These are phyloP conservation scores for Leuciscus waleckii DNA, from an alignment of 2,797 vertebrate species.

Conservation along the genomic window DNA sequence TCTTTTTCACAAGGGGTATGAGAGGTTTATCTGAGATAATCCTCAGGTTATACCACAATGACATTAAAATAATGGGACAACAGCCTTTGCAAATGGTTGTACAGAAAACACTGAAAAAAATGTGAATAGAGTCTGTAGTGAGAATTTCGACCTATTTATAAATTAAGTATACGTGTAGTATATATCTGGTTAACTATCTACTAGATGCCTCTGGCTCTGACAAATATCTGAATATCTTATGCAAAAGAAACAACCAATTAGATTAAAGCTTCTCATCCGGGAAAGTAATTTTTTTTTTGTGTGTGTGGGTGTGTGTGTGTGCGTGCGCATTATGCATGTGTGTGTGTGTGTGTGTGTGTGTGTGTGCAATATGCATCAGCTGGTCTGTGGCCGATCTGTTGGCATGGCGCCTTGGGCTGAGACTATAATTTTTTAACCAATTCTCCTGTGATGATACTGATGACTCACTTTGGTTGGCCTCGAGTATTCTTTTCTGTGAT, in stretches of 20 bases:
- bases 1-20: neutral
- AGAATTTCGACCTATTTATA: neutral
- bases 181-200: neutral
- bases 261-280: neutral
- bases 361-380: constrained; percentile 2
- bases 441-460: constrained; percentile 9
- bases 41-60: neutral
- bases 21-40: neutral
- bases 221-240: neutral
- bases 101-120: too few relatives aligned
- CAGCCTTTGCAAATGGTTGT: neutral
- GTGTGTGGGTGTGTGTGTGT: too few relatives aligned
- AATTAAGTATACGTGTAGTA: neutral
- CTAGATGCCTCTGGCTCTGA: too few relatives aligned
- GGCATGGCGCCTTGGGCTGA: neutral
- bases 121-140: neutral
- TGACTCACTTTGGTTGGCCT: constrained; percentile 38
- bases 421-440: neutral
- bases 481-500: neutral
- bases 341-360: too few relatives aligned
- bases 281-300: neutral
- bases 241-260: neutral
- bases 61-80: neutral
- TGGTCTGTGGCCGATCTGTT: constrained; percentile 12
- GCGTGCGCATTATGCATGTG: too few relatives aligned